phyloP scores from a whole-genome alignment of 2,113 vertebrate genomes.

The Cebus imitator region DNA sequence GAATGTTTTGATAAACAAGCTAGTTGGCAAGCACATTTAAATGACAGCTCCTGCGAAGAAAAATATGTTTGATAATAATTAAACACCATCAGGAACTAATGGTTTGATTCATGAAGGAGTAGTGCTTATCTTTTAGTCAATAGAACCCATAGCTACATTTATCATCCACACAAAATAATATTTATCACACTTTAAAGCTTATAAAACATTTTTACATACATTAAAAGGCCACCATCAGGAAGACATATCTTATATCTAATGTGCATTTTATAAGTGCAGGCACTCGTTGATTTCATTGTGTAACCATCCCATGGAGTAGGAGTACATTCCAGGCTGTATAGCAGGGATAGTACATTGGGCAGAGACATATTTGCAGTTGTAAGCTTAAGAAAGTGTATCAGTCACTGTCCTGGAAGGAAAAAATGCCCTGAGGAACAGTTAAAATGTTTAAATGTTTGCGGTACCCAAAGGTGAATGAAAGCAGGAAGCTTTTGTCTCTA shows the following conservation, averaged over 20 bases:
- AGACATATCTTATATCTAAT: background rate
- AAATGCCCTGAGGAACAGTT: background rate
- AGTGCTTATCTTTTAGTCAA: conserved; percentile 27
- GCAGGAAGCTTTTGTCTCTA: background rate
- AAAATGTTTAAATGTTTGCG: background rate
- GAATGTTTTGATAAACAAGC: conserved; percentile 73
- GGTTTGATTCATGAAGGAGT: conserved; percentile 63
- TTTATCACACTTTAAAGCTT: conserved; percentile 22
- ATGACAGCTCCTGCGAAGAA: conserved; percentile 65
- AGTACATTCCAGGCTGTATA: background rate
- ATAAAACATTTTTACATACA: background rate
- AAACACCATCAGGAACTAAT: conserved; percentile 67
- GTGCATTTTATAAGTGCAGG: background rate
- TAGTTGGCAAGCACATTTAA: conserved; percentile 62
- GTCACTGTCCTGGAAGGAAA: background rate
- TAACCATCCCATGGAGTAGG: accelerated
- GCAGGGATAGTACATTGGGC: accelerated
- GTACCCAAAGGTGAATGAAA: background rate
- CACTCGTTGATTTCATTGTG: background rate
- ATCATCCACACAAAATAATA: conserved; percentile 55
- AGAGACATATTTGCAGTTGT: background rate
- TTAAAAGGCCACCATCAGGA: background rate
- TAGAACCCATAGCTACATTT: background rate
- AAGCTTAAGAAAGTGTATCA: background rate
- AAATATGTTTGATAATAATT: conserved; percentile 76